Percentiles rank a stretch among this genome's conserved stretches.
Conservation (phyloP, 2,113 vertebrate genomes). For the Ovibos moschatus region DNA sequence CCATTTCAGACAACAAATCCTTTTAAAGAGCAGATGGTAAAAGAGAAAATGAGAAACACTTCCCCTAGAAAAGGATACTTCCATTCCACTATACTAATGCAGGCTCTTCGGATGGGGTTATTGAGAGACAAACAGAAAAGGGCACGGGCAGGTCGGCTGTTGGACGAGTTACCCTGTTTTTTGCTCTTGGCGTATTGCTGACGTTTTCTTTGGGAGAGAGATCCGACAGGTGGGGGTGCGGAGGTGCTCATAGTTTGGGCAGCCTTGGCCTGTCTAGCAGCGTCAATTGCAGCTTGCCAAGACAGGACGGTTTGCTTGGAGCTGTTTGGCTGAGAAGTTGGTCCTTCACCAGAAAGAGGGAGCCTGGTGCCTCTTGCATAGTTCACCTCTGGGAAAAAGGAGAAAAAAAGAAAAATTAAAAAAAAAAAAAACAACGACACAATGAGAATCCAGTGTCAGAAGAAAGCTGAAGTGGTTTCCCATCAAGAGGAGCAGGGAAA, state of each 20-base stretch:
- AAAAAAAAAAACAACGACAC: not conserved
- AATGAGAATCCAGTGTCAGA: not conserved
- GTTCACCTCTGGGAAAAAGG: slow-evolving; percentile 89
- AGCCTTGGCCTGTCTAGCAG: slow-evolving; percentile 96
- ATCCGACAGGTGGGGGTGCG: slow-evolving; percentile 91
- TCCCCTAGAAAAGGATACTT: slow-evolving; percentile 94
- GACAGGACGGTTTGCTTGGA: slow-evolving; percentile 90
- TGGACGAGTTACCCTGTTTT: slow-evolving; percentile 96
- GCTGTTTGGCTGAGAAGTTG: slow-evolving; percentile 90
- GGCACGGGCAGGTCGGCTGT: slow-evolving; percentile 94
- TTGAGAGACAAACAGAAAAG: slow-evolving; percentile 99
- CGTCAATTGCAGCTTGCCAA: slow-evolving; percentile 97
- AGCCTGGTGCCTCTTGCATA: slow-evolving; percentile 97
- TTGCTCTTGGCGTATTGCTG: slow-evolving; percentile 99
- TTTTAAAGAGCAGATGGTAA: slow-evolving; percentile 31
- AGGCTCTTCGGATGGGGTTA: slow-evolving; percentile 99
- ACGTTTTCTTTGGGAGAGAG: slow-evolving; percentile 98
- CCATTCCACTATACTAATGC: slow-evolving; percentile 99
- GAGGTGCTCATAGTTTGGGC: slow-evolving; percentile 95
- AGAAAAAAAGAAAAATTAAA: not conserved
- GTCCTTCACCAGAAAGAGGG: slow-evolving; percentile 93
- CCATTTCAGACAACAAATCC: slow-evolving; percentile 31
- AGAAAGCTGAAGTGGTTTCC: not conserved
- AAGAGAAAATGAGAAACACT: slow-evolving; percentile 23
- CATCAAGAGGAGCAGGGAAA: not conserved